Percentiles rank a stretch among this genome's conserved stretches.
Evolutionary conservation across 2,888 invertebrate genomes (phyloP).

Genomic region (Hirtodrosophila trivittata): DNA sequence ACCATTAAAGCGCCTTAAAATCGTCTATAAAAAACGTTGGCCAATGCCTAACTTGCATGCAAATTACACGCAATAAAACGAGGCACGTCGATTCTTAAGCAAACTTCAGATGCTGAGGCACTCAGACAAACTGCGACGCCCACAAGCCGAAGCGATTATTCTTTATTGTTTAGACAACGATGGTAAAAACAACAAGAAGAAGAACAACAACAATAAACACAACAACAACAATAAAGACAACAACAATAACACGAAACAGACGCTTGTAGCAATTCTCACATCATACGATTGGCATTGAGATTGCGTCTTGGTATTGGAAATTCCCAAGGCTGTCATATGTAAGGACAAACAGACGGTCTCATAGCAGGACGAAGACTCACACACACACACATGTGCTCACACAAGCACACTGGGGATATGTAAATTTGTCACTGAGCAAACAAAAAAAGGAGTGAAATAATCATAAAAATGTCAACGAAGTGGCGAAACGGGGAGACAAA

Average conservation of each 20-base stretch:
- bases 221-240: constrained; percentile 14
- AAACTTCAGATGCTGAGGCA: constrained; percentile 51
- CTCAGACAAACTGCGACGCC: constrained; percentile 35
- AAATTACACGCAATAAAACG: constrained; percentile 77
- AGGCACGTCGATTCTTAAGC: constrained; percentile 63
- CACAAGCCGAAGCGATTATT: constrained; percentile 75
- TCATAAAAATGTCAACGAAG: constrained; percentile 78
- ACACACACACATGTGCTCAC: constrained; percentile 14
- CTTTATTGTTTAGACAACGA: constrained; percentile 78
- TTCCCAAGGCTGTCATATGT: constrained; percentile 79
- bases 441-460: constrained; percentile 81
- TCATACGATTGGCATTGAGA: constrained; percentile 82
- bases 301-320: constrained; percentile 70
- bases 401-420: constrained; percentile 57
- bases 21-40: constrained; percentile 62
- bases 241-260: constrained; percentile 52
- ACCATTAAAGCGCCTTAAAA: constrained; percentile 68
- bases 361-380: constrained; percentile 13
- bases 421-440: constrained; percentile 75
- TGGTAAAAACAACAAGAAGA: constrained; percentile 31
- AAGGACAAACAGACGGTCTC: constrained; percentile 41
- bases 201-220: constrained; percentile 10
- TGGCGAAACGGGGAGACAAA: constrained; percentile 29
- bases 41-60: constrained; percentile 69
- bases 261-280: constrained; percentile 81